A percentile compares a stretch with the other conserved stretches of the same genome.
Evolutionary conservation across 2,797 vertebrate genomes (phyloP).

Genomic region (Pempheris klunzingeri): DNA sequence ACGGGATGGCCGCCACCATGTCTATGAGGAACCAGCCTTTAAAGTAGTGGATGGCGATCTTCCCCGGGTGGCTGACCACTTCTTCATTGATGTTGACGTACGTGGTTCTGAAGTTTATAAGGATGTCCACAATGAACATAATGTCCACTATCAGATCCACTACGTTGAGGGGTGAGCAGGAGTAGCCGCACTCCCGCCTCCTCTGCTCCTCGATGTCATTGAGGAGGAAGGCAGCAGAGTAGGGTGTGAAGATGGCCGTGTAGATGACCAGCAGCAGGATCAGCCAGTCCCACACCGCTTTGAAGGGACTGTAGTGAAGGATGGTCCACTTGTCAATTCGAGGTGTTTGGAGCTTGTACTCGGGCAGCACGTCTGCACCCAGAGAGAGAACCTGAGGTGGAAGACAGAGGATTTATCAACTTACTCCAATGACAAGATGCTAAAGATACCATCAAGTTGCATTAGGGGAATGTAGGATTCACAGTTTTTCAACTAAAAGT

Average conservation of each 20-base stretch:
- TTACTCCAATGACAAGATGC: background rate
- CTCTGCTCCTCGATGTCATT: slow-evolving; percentile 95
- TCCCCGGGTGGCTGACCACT: slow-evolving; percentile 97
- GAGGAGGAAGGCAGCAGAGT: slow-evolving; percentile 98
- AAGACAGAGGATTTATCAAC: background rate
- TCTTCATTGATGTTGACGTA: slow-evolving; percentile 98
- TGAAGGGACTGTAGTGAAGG: slow-evolving; percentile 99
- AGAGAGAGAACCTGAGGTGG: slow-evolving; percentile 92
- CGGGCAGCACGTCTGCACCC: slow-evolving; percentile 96
- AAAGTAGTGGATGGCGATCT: slow-evolving; percentile 99
- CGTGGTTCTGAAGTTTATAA: slow-evolving; percentile 99
- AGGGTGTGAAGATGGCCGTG: slow-evolving; percentile 98
- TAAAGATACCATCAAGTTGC: background rate
- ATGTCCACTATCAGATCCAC: slow-evolving; percentile 99
- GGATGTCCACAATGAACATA: slow-evolving; percentile 99
- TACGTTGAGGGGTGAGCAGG: slow-evolving; percentile 96
- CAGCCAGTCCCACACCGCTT: slow-evolving; percentile 99
- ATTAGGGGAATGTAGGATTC: background rate
- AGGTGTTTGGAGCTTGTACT: slow-evolving; percentile 97
- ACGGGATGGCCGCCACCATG: slow-evolving; percentile 99
- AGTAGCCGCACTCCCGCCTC: slow-evolving; percentile 95
- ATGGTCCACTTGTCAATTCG: slow-evolving; percentile 98
- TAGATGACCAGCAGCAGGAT: slow-evolving; percentile 98
- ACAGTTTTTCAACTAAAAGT: background rate
- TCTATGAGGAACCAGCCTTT: slow-evolving; percentile 99